Evolutionary conservation across 2,888 invertebrate genomes (phyloP).

Genomic region (Hirtodrosophila alboralis): DNA sequence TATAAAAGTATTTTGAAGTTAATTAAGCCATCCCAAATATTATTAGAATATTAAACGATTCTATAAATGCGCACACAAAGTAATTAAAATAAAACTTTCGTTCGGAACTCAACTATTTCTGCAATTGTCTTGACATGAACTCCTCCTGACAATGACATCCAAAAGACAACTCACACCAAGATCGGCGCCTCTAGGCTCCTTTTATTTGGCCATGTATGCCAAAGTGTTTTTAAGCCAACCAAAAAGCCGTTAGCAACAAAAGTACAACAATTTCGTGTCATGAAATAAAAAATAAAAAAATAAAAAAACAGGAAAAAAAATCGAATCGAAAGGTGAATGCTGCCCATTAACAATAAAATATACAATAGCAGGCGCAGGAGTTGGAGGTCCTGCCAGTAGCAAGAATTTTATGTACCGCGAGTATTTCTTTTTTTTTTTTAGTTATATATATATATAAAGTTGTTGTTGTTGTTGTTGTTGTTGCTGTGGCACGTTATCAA

Average conservation of each 20-base stretch:
- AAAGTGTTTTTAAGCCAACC: slow-evolving; percentile 28
- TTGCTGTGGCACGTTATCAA: slow-evolving; percentile 73
- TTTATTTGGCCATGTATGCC: slow-evolving; percentile 1
- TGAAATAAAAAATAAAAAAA: slow-evolving; percentile 29
- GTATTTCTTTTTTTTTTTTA: slow-evolving; percentile 30
- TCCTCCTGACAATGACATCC: too few relatives aligned
- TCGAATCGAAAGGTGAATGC: slow-evolving; percentile 53
- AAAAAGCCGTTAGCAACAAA: slow-evolving; percentile 32
- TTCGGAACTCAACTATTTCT: too few relatives aligned
- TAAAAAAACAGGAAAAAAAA: slow-evolving; percentile 35
- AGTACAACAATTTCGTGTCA: slow-evolving; percentile 38
- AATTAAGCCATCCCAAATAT: too few relatives aligned
- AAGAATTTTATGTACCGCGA: slow-evolving; percentile 53
- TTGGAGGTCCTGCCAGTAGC: slow-evolving; percentile 27
- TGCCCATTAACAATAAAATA: slow-evolving; percentile 69
- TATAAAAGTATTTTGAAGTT: too few relatives aligned
- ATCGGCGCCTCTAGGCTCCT: not conserved
- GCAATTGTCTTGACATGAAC: too few relatives aligned
- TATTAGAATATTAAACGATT: too few relatives aligned
- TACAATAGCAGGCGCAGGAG: slow-evolving; percentile 27
- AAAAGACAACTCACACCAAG: too few relatives aligned
- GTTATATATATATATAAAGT: slow-evolving; percentile 16
- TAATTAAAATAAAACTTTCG: too few relatives aligned
- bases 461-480: slow-evolving; percentile 40
- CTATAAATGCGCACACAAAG: too few relatives aligned